Evolutionary conservation across 2,888 invertebrate species (phyloP).

Genomic region (Hirtodrosophila duncani): DNA sequence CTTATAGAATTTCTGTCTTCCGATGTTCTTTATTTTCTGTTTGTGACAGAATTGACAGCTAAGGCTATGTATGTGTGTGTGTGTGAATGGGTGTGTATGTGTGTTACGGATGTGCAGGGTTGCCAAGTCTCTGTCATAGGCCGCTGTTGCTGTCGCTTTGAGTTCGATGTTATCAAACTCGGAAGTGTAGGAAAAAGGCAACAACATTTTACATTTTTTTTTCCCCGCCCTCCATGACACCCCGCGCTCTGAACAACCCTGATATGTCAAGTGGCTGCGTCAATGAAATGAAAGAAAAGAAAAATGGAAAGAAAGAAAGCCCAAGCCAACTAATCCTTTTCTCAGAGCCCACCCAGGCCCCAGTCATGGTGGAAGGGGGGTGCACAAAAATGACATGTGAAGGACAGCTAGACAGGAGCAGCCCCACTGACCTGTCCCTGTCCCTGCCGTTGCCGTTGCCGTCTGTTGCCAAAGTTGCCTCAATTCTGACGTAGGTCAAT

Average conservation of each 20-base stretch:
- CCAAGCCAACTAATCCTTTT: constrained; percentile 30
- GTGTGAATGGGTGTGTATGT: no score
- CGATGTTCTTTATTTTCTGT: no score
- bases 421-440: neutral
- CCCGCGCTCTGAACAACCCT: no score
- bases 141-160: no score
- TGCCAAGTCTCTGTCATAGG: no score
- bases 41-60: no score
- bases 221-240: neutral
- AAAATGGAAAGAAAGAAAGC: constrained; percentile 26
- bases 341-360: constrained; percentile 15
- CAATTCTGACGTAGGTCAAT: constrained; percentile 62
- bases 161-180: constrained; percentile 3
- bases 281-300: constrained; percentile 10
- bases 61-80: no score
- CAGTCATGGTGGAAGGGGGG: constrained; percentile 1
- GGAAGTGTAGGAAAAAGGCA: constrained; percentile 4
- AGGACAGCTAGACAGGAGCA: constrained; percentile 26
- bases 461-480: constrained; percentile 6
- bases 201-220: neutral
- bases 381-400: constrained; percentile 31
- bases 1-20: no score
- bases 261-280: constrained; percentile 30
- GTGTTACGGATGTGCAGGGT: no score
- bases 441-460: constrained; percentile 17